Evolutionary conservation across 2,797 vertebrate genomes (phyloP), one percentile per base, ranked within the genome.

Genomic region (Falco rusticolus): DNA sequence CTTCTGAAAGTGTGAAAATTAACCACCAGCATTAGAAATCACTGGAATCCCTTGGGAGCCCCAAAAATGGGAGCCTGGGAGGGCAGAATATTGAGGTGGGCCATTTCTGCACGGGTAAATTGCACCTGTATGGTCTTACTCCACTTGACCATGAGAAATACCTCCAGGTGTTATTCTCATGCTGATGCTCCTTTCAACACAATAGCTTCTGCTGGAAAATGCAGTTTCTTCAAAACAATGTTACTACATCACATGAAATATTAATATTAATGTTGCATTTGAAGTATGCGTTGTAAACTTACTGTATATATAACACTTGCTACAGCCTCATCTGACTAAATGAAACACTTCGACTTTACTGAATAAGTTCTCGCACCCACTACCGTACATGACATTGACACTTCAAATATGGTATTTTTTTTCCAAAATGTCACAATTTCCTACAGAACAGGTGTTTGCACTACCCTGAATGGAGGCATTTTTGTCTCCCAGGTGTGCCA

Each of bases 81-180:
- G 39, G 68, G 24, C n/a, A 90, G 43, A 60, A 86, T 34, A 18
- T 31, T 80, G 72, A 93, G 75, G 60, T 5, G 84, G 94, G 76
- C 43, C 79, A 54, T 82, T 91, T 90, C 64, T 93, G 61, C 56
- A 26, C 56, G 66, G 84, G 43, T 80, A 64, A 80, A 83, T 75
- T 87, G 64, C 85, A 84, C 91, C 82, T 89, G 76, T 71, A 92
- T 45, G 59, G 79, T 90, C 82, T 78, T 69, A 84, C 9, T 91
- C 57, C 70, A 59, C 69, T 81, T 94, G 94, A 95, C 92, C 94
- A 94, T 91, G 95, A 96, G 93, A 95, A 94, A 92, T 29, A 61
- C 89, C 95, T 95, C 79, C 68, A 83, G 91, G 85, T 94, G 85
- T 90, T 87, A 68, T 72, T 94, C 92, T 92, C 84, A 86, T 75